phyloP scores from a whole-genome alignment of 1,140 invertebrate species.

The Asbolus verrucosus region DNA sequence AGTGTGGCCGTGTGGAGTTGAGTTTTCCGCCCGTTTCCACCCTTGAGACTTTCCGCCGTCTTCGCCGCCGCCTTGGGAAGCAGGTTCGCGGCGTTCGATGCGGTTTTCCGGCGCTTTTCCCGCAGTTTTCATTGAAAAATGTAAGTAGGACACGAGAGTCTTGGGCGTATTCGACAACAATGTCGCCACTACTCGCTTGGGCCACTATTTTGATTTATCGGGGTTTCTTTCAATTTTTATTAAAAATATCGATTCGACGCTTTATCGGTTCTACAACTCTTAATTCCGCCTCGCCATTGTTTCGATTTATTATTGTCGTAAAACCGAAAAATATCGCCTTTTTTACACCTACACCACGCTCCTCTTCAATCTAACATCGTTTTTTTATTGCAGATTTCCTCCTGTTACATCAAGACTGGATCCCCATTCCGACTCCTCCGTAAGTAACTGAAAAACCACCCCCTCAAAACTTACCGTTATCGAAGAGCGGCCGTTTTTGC shows the following conservation, averaged over 20 bases:
- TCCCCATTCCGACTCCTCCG: constrained; percentile 7
- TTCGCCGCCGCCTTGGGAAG: not conserved
- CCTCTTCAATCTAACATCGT: not conserved
- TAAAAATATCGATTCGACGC: constrained; percentile 43
- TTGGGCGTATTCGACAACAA: constrained; percentile 51
- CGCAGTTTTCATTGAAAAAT: constrained; percentile 43
- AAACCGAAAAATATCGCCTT: not conserved
- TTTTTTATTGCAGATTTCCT: constrained; percentile 8
- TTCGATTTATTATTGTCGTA: constrained; percentile 7
- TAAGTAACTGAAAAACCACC: not conserved
- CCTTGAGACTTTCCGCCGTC: not conserved
- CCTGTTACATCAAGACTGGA: constrained; percentile 3
- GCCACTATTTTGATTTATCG: constrained; percentile 46
- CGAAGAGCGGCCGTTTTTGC: not conserved
- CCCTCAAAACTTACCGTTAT: not conserved
- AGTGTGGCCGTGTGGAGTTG: constrained; percentile 46
- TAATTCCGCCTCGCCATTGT: not conserved
- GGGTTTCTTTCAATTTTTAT: constrained; percentile 41
- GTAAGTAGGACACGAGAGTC: constrained; percentile 49
- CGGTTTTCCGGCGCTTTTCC: not conserved
- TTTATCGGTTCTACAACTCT: not conserved
- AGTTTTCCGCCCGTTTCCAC: constrained; percentile 32
- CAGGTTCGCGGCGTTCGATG: not conserved
- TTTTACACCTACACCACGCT: not conserved
- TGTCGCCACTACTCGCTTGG: constrained; percentile 41